phyloP scores from a whole-genome alignment of 2,888 invertebrate genomes.

The Amphiduros pacificus region DNA sequence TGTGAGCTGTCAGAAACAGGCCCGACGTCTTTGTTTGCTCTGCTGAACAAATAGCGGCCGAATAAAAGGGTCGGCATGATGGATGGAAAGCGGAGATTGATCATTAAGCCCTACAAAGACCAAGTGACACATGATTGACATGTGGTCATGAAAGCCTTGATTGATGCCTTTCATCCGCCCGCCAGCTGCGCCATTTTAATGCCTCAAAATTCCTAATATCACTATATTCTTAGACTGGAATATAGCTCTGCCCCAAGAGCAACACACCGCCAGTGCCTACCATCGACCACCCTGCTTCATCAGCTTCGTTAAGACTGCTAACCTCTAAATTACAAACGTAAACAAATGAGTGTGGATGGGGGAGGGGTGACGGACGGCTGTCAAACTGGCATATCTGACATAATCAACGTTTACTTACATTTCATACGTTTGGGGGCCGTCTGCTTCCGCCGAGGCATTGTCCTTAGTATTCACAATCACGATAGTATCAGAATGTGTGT shows the following conservation, averaged over 20 bases:
- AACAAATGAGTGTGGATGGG: too few species aligned
- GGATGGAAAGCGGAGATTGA: conserved; percentile 52
- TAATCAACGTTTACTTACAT: conserved; percentile 41
- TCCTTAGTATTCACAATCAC: conserved; percentile 3
- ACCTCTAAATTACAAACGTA: too few species aligned
- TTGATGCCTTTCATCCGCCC: conserved; percentile 41
- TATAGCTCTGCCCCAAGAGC: too few species aligned
- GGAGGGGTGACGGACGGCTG: too few species aligned
- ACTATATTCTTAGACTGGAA: too few species aligned
- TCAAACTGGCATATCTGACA: too few species aligned
- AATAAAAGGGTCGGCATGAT: conserved; percentile 49
- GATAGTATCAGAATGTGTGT: background rate
- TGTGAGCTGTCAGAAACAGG: conserved; percentile 40
- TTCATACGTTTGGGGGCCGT: conserved; percentile 66
- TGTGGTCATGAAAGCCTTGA: conserved; percentile 50
- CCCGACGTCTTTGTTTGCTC: conserved; percentile 51
- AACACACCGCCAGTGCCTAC: too few species aligned
- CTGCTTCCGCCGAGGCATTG: conserved; percentile 57
- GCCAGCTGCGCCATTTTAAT: conserved; percentile 8
- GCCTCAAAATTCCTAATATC: too few species aligned
- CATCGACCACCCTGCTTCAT: too few species aligned
- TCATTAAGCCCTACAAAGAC: conserved; percentile 52
- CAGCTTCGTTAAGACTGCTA: too few species aligned
- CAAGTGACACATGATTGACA: conserved; percentile 56
- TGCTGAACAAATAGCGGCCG: conserved; percentile 53